Conservation (phyloP, 1,140 invertebrate species). For the Hormaphis cornu region DNA sequence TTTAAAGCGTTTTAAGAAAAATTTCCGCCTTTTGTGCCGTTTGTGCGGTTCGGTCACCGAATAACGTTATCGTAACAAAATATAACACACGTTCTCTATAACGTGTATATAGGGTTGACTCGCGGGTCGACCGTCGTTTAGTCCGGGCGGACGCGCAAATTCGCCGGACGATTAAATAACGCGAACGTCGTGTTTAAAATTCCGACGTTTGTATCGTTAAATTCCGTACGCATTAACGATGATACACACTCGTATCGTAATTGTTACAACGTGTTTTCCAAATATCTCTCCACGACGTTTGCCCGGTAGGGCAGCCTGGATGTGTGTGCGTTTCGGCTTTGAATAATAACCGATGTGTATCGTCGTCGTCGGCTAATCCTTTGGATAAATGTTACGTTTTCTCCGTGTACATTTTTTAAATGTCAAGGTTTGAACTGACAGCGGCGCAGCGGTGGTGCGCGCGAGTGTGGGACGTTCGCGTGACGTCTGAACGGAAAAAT, state of each 20-base stretch:
- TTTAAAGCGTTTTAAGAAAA: not conserved
- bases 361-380: constrained; percentile 2
- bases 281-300: no score
- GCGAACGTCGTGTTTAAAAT: no score
- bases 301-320: not conserved
- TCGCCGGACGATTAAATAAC: constrained; percentile 2
- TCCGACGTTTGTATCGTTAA: no score
- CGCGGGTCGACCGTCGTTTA: no score
- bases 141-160: not conserved
- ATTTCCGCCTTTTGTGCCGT: not conserved
- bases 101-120: no score
- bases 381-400: constrained; percentile 21
- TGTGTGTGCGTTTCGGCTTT: not conserved
- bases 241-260: no score
- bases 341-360: not conserved
- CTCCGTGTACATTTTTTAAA: constrained; percentile 6
- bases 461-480: constrained; percentile 15
- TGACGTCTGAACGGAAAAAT: not conserved
- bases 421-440: constrained; percentile 23
- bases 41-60: not conserved
- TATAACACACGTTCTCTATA: no score
- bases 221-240: no score
- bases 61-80: no score
- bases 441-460: no score
- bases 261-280: no score